A percentile compares a stretch with the other conserved stretches of the same genome.
phyloP scores from a whole-genome alignment of 37 sponge, comb jelly and placozoan species.

The Chondrosia reniformis region DNA sequence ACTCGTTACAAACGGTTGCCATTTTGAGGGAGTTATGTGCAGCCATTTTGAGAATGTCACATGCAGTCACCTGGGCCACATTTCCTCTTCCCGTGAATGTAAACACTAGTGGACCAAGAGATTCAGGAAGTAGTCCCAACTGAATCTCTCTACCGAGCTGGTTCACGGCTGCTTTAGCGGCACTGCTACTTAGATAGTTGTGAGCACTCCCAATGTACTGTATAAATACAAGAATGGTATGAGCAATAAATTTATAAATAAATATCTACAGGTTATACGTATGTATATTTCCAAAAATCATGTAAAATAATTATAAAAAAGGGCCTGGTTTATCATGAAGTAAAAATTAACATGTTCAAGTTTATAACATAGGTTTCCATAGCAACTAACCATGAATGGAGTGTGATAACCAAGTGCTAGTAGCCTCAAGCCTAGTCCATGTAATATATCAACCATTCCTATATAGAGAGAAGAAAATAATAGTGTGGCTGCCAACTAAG shows the following conservation, averaged over 20 bases:
- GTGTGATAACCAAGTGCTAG: slow-evolving; percentile 89
- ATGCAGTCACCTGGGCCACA: slow-evolving; percentile 75
- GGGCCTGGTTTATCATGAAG: no score
- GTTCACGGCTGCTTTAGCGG: slow-evolving; percentile 79
- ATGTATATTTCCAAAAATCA: not conserved
- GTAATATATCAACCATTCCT: slow-evolving; percentile 88
- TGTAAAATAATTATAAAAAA: no score
- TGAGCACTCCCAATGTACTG: slow-evolving; percentile 88
- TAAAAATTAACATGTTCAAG: no score
- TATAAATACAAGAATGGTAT: not conserved
- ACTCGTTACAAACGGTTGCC: no score
- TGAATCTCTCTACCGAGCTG: slow-evolving; percentile 76
- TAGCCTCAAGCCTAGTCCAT: slow-evolving; percentile 90
- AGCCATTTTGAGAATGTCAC: no score
- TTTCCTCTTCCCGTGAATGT: slow-evolving; percentile 94
- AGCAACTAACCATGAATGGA: slow-evolving; percentile 87
- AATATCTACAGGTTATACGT: not conserved
- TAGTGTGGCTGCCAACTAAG: no score
- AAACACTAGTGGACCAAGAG: slow-evolving; percentile 83
- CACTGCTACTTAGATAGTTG: slow-evolving; percentile 76
- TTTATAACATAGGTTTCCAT: no score
- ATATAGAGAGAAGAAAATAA: not conserved
- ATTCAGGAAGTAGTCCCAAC: slow-evolving; percentile 51
- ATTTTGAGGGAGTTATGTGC: no score
- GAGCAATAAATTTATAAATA: not conserved